Evolutionary conservation across 2,888 invertebrate species (phyloP).

Genomic region (Neoscelio sp.): DNA sequence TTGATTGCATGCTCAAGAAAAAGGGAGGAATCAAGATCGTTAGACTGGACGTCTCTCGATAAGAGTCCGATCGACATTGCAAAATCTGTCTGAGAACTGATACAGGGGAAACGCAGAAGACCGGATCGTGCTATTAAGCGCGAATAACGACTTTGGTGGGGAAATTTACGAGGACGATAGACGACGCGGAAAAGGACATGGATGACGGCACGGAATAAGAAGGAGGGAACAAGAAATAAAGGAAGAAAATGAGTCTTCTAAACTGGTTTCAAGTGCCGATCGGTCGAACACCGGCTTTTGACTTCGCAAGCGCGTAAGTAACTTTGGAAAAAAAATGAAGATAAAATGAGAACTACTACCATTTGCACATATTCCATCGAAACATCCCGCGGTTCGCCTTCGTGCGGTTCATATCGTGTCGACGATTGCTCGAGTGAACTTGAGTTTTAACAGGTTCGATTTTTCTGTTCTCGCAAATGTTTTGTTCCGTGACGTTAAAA

Average conservation of each 20-base stretch:
- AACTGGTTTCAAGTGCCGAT: conserved; percentile 60
- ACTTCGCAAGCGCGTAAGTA: conserved; percentile 43
- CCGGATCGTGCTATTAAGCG: conserved; percentile 8
- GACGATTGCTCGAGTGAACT: conserved; percentile 1
- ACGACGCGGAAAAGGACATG: conserved; percentile 48
- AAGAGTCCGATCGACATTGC: conserved; percentile 36
- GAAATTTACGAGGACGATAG: conserved; percentile 38
- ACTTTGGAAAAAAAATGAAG: conserved; percentile 40
- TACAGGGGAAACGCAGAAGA: background rate
- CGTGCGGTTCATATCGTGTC: conserved; percentile 57
- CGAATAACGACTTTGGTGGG: conserved; percentile 39
- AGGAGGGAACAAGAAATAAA: conserved; percentile 48
- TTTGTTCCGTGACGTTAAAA: conserved; percentile 1
- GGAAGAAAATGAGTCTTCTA: conserved; percentile 60
- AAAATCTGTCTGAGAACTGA: conserved; percentile 46
- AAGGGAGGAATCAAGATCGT: conserved; percentile 11
- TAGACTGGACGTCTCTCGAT: conserved; percentile 30
- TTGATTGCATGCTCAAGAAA: conserved; percentile 46
- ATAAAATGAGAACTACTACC: conserved; percentile 60
- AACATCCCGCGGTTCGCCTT: conserved; percentile 54
- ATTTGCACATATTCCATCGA: conserved; percentile 33
- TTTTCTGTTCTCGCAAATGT: conserved; percentile 2
- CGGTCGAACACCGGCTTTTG: conserved; percentile 45
- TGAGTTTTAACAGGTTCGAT: conserved; percentile 1
- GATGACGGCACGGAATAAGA: conserved; percentile 1